Base-by-base conservation (phyloP, 1,140 invertebrate genomes). In the Drosophila mauritiana region DNA sequence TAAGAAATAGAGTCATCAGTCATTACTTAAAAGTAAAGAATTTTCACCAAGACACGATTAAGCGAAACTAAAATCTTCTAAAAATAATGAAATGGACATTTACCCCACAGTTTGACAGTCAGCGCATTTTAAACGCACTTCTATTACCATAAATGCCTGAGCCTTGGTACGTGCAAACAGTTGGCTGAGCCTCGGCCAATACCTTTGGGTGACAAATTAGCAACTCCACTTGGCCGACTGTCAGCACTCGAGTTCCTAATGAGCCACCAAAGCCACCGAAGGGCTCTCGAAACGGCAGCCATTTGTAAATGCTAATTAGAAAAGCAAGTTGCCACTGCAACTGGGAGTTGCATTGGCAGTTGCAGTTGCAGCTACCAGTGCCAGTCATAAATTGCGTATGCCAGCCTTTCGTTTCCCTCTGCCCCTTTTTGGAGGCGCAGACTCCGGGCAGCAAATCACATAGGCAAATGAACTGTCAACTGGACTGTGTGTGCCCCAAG, bases 281-380 rank as follows among this genome's bases (percentile, higher is more conserved):
- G 72, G 65, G 52, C 57, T 8, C 22, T 48, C 40, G 8, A 64
- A 62, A 78, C 54, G 64, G 81, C 62, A 61, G 63, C 62, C 73
- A 88, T 83, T 88, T 88, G 83, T 88, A 89, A 89, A 89, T 88
- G 84, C 84, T 88, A 89, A 89, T 88, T 89, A 84, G 84, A 88
- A 89, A 76, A 70, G 83, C 75, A 76, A 80, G 64, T 70, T 70
- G 49, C 65, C 37, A 45, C 15, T 25, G 57, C 36, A 64, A 55
- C 22, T 27, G 39, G 39, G 20, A 54, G 58, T 40, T 53, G 20
- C 42, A 40, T 42, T 36, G 12, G 39, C 43, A 65, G 57, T 39
- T 20, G 49, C n/a, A 27, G 34, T 8, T 13, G 34, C 56, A 63
- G 70, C 43, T 45, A n/a, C 53, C 61, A 27, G 22, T 62, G 58